Conservation (phyloP, 2,888 invertebrate genomes). For the Rhimphoctona megacephalus region DNA sequence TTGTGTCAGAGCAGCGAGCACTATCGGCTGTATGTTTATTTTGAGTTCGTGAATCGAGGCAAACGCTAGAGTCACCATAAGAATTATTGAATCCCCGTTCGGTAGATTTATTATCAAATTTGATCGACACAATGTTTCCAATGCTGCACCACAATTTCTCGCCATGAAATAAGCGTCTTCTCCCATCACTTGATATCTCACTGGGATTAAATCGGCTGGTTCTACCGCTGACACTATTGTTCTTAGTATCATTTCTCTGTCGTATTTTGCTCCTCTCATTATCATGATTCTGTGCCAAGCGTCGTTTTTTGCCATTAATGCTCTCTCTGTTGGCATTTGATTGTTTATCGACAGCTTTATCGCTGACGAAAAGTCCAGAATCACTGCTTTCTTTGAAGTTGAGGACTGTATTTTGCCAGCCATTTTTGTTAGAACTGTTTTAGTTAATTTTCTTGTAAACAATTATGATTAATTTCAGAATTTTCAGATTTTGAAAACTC, state of each 20-base stretch:
- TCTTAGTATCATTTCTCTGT: slow-evolving; percentile 83
- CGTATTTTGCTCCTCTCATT: slow-evolving; percentile 79
- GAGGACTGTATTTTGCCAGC: neutral
- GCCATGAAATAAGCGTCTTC: slow-evolving; percentile 84
- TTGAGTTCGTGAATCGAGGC: slow-evolving; percentile 84
- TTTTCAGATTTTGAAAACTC: neutral
- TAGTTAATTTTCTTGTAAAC: neutral
- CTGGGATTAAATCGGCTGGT: slow-evolving; percentile 86
- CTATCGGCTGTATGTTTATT: slow-evolving; percentile 85
- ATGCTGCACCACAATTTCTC: slow-evolving; percentile 85
- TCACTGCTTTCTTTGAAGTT: neutral
- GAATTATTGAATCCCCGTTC: slow-evolving; percentile 77
- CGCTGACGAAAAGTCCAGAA: slow-evolving; percentile 64
- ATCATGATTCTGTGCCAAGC: slow-evolving; percentile 81
- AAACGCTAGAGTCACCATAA: slow-evolving; percentile 84
- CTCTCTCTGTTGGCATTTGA: slow-evolving; percentile 77
- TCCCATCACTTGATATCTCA: slow-evolving; percentile 82
- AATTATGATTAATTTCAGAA: neutral
- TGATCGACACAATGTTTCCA: slow-evolving; percentile 85
- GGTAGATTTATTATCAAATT: slow-evolving; percentile 83
- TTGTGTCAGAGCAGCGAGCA: slow-evolving; percentile 82
- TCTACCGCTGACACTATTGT: slow-evolving; percentile 84
- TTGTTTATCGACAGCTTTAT: slow-evolving; percentile 64
- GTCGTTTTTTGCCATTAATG: slow-evolving; percentile 80
- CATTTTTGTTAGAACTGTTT: neutral